Percentiles rank a stretch among this genome's conserved stretches.
Evolutionary conservation across 2,888 invertebrate genomes (phyloP).

Genomic region (Chromoteleia sp.): DNA sequence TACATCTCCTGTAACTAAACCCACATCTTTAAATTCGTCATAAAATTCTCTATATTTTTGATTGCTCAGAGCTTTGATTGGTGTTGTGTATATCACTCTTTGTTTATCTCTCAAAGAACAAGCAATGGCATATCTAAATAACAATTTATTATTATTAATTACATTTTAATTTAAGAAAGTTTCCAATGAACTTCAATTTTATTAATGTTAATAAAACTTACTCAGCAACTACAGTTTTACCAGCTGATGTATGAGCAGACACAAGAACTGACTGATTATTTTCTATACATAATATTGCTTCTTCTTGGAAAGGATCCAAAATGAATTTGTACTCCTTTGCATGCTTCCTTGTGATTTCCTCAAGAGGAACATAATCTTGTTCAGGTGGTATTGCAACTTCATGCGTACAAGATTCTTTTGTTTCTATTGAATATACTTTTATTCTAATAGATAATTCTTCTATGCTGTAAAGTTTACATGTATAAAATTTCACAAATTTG

Average conservation of each 20-base stretch:
- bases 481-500: too few species aligned
- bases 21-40: constrained; percentile 99
- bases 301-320: constrained; percentile 98
- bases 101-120: constrained; percentile 97
- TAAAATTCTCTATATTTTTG: constrained; percentile 99
- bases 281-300: constrained; percentile 98
- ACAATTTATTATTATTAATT: too few species aligned
- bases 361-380: constrained; percentile 89
- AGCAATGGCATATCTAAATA: constrained; percentile 97
- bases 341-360: constrained; percentile 88
- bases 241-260: constrained; percentile 99
- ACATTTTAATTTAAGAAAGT: too few species aligned
- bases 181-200: too few species aligned
- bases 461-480: constrained; percentile 88
- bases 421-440: constrained; percentile 86
- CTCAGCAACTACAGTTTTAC: constrained; percentile 99
- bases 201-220: constrained; percentile 85
- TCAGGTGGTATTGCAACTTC: constrained; percentile 94
- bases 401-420: constrained; percentile 91
- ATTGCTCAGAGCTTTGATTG: constrained; percentile 99
- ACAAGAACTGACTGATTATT: constrained; percentile 99
- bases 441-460: constrained; percentile 93
- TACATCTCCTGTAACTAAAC: constrained; percentile 99
- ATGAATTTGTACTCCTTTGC: constrained; percentile 97
- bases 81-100: constrained; percentile 99